These are phyloP conservation scores for Triplophysa yarkandensis DNA, from an alignment of 2,797 vertebrate genomes.

Conservation along the genomic window DNA sequence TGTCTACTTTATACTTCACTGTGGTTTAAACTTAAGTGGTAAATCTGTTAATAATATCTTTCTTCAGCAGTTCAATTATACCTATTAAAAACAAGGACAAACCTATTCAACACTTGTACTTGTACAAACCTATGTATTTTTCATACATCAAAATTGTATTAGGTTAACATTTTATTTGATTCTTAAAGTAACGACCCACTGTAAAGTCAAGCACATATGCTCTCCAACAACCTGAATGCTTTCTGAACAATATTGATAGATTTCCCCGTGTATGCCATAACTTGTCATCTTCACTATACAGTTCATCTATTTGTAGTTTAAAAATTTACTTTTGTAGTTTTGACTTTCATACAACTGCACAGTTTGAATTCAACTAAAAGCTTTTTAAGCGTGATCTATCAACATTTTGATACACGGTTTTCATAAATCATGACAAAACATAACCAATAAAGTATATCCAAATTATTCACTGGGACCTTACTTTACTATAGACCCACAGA, in stretches of 20 bases:
- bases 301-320: too few relatives aligned
- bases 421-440: background rate
- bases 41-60: background rate
- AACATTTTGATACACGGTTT: too few relatives aligned
- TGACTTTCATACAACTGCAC: too few relatives aligned
- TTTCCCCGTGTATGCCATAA: too few relatives aligned
- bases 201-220: too few relatives aligned
- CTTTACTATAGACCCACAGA: background rate
- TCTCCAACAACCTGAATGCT: too few relatives aligned
- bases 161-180: background rate
- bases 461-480: background rate
- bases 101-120: background rate
- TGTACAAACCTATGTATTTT: too few relatives aligned
- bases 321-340: too few relatives aligned
- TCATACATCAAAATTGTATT: too few relatives aligned
- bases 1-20: background rate
- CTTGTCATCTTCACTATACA: background rate
- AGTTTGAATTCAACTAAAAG: background rate
- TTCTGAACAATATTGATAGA: too few relatives aligned
- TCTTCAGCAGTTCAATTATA: background rate
- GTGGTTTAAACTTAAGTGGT: background rate
- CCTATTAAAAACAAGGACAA: background rate
- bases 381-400: background rate
- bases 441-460: constrained; percentile 1
- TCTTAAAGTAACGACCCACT: background rate